Evolutionary conservation across 2,113 vertebrate species (phyloP).

Genomic region (Brevimyrus niger): DNA sequence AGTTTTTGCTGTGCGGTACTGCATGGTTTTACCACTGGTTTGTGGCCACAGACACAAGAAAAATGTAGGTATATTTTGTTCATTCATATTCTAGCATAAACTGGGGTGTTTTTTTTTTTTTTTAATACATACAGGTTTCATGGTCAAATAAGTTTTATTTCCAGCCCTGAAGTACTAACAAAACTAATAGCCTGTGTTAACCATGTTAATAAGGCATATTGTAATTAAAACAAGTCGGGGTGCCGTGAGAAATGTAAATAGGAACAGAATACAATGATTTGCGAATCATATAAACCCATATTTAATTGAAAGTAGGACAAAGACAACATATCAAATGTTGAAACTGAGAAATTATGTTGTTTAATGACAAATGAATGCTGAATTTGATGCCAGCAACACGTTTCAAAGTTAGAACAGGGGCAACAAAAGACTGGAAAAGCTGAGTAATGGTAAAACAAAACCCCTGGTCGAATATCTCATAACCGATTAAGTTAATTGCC

Average conservation of each 20-base stretch:
- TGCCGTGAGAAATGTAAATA: neutral
- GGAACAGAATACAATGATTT: neutral
- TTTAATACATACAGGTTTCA: neutral
- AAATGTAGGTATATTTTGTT: neutral
- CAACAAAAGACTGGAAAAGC: neutral
- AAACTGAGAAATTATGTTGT: neutral
- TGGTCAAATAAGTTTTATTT: neutral
- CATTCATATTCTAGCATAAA: neutral
- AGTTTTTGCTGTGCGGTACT: neutral
- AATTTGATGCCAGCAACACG: neutral
- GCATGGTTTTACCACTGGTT: neutral
- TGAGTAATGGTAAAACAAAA: neutral
- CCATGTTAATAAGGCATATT: neutral
- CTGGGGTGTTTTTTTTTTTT: neutral
- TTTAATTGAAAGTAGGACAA: neutral
- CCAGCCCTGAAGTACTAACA: neutral
- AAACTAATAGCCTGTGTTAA: neutral
- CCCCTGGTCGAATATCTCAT: neutral
- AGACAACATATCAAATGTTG: neutral
- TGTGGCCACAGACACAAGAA: neutral
- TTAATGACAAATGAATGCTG: neutral
- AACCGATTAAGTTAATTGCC: neutral
- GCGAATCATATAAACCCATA: neutral
- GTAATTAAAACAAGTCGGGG: neutral
- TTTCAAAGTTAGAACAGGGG: neutral